These are phyloP conservation scores for Mus pahari DNA, from an alignment of 2,113 vertebrate species.

Conservation along the genomic window DNA sequence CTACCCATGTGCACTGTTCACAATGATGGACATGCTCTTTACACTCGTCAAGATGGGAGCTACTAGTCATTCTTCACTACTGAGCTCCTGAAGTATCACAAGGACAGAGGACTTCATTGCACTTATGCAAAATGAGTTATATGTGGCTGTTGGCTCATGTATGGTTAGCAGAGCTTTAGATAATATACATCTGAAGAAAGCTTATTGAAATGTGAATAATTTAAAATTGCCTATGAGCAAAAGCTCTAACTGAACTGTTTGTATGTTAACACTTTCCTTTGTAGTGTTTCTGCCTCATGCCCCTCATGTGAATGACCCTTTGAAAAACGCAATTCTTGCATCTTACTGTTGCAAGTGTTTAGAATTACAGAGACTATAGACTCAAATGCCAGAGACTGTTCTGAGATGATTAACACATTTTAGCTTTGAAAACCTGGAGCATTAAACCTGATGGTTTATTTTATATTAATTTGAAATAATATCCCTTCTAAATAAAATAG, in stretches of 20 bases:
- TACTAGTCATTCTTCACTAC: neutral
- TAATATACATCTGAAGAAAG: neutral
- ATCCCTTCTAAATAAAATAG: neutral
- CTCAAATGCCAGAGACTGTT: slow-evolving; percentile 28
- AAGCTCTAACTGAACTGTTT: slow-evolving; percentile 7
- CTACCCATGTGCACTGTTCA: neutral
- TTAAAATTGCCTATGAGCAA: slow-evolving; percentile 19
- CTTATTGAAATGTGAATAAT: slow-evolving; percentile 49
- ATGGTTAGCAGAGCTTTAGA: slow-evolving; percentile 43
- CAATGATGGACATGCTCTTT: neutral
- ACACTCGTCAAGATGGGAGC: neutral
- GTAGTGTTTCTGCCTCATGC: too few species aligned
- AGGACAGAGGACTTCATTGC: neutral
- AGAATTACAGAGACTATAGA: slow-evolving; percentile 2
- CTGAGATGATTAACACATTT: slow-evolving; percentile 14
- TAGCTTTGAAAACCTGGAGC: neutral
- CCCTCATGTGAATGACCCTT: neutral
- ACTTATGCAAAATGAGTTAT: slow-evolving; percentile 9
- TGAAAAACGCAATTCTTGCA: neutral
- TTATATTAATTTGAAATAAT: slow-evolving; percentile 49
- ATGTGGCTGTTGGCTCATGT: neutral
- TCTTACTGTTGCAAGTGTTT: neutral
- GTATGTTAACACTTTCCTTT: neutral
- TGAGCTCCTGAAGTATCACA: neutral
- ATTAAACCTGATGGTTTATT: slow-evolving; percentile 1